A percentile compares a stretch with the other conserved stretches of the same genome.
These are phyloP conservation scores for Muscicapa striata DNA, from an alignment of 2,797 vertebrate genomes.

Conservation along the genomic window DNA sequence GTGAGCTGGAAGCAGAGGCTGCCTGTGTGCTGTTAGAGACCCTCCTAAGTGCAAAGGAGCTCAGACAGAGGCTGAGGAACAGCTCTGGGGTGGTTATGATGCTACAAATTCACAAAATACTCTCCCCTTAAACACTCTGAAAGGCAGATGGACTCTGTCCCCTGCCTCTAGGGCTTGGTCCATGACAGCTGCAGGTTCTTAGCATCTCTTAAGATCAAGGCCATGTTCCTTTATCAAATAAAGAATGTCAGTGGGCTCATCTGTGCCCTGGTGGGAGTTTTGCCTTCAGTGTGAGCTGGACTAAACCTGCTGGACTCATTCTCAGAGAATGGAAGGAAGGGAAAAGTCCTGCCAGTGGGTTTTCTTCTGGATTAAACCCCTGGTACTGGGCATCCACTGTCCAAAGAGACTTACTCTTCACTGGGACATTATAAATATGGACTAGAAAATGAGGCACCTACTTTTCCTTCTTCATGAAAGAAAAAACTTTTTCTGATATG, in stretches of 20 bases:
- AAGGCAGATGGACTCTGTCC: not conserved
- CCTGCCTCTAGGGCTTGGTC: not conserved
- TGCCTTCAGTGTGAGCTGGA: not conserved
- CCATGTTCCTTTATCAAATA: not conserved
- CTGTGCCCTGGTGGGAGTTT: not conserved
- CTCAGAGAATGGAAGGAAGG: not conserved
- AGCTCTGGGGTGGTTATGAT: not conserved
- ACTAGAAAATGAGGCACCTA: constrained; percentile 36
- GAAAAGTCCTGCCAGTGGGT: not conserved
- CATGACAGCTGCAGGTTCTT: not conserved
- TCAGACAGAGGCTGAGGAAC: not conserved
- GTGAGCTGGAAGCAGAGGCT: not conserved
- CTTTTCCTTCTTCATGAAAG: constrained; percentile 62
- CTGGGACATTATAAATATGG: not conserved
- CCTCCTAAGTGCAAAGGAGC: not conserved
- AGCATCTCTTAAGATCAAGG: not conserved
- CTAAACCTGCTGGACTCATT: not conserved
- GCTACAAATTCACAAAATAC: not conserved
- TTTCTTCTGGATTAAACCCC: constrained; percentile 53
- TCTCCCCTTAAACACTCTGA: not conserved
- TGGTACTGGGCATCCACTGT: constrained; percentile 31
- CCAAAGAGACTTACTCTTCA: not conserved
- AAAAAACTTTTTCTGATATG: constrained; percentile 47
- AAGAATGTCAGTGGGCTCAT: not conserved
- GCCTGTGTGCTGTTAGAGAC: not conserved